Evolutionary conservation across 2,113 vertebrate species (phyloP), one percentile per base, ranked within the genome.

Genomic region (Rhinopomastus cyanomelas): DNA sequence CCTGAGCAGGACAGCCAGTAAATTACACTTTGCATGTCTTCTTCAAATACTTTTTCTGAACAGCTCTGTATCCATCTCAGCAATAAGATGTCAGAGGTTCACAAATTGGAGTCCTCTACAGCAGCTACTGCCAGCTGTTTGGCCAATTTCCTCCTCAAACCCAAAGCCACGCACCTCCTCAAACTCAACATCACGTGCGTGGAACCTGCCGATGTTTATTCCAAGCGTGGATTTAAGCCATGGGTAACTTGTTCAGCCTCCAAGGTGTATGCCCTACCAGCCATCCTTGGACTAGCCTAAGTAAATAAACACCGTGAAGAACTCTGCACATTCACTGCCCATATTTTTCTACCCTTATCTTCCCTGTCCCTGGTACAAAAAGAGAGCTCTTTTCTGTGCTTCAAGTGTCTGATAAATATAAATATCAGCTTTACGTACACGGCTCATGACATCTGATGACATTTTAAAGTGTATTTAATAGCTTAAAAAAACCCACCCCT

Each of bases 401-500:
- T 92, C 85, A 96, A 94, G 82, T 61, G 75, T 87, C 81, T 87
- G 73, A 96, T 96, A 96, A 97, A 97, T 96, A 95, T 71, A 96
- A 95, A 96, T 93, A 96, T 72, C 85, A 87, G 57, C 79, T 72
- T 55, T 93, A 87, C 89, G 88, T 95, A 83, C 84, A 92, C 5
- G 8, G 65, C 42, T 88, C 42, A 88, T 81, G 90, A 88, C 85
- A 94, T 83, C 82, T 80, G 62, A 89, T 32, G 69, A 92, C 95
- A 96, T 90, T 94, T 85, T 85, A 91, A 95, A 92, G 83, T 94
- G 80, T 91, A 97, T 89, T 97, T 96, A 97, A 96, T 78, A 95
- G 86, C 85, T 95, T 71, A 17, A 76, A 64, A 94, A 87, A 77
- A 67, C 65, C 44, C 30, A 10, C 0, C 0, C 17, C n/a, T 81